These are phyloP conservation scores for Hirudinaria manillensis DNA, from an alignment of 2,888 invertebrate genomes.

Conservation along the genomic window DNA sequence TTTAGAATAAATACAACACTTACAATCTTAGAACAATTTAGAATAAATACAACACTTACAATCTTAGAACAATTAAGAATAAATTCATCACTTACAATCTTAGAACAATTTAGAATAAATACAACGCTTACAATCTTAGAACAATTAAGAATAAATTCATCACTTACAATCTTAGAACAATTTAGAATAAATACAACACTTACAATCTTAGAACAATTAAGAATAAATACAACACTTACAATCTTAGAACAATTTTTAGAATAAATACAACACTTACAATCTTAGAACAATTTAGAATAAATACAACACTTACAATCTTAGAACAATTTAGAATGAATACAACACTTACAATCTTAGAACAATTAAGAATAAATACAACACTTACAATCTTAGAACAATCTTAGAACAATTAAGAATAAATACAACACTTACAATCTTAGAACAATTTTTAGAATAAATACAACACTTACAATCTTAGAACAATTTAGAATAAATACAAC, in stretches of 20 bases:
- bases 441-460: no score
- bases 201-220: not conserved
- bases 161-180: slow-evolving; percentile 1
- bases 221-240: not conserved
- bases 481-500: no score
- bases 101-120: no score
- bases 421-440: not conserved
- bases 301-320: not conserved
- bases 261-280: no score
- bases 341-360: slow-evolving; percentile 3
- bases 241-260: no score
- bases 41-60: not conserved
- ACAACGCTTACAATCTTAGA: not conserved
- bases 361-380: no score
- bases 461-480: slow-evolving; percentile 2
- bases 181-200: not conserved
- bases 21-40: not conserved
- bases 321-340: no score
- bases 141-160: no score
- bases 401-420: no score
- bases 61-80: no score
- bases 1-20: not conserved
- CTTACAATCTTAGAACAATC: no score
- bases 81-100: not conserved
- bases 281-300: no score